Base-by-base conservation (phyloP, 2,797 vertebrate species). In the Miichthys miiuy region DNA sequence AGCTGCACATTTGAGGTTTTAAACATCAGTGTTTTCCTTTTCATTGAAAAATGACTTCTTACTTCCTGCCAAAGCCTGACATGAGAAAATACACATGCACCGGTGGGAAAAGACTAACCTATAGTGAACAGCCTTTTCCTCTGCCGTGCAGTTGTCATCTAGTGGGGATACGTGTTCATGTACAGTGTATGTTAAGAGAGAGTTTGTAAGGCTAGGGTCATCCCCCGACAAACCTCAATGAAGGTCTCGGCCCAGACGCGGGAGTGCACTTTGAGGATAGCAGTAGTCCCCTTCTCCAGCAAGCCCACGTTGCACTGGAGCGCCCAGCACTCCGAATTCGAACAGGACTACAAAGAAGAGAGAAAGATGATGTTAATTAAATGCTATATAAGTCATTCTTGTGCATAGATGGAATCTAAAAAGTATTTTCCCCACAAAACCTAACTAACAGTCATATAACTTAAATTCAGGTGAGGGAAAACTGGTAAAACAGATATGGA, bases 231-330 rank as follows among this genome's bases (percentile, higher is more conserved):
- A 88, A 98, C 97, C 95, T 96, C 95, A 2, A 89, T 90, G 86
- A 96, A 97, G 47, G 96, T 96, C 92, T 96, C 93, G 0, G 96
- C 96, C 96, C 96, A 96, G 84, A 98, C 62, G 3, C 94, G 96
- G 51, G 96, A 97, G 75, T 94, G 94, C 62, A 99, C 92, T 74
- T 93, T 95, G 58, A 99, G 92, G 77, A 95, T 96, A 9, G 94
- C 95, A 1, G 96, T 96, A 8, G 95, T 95, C 23, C 96, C 96
- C 48, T 93, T 95, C 77, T 96, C 94, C 87, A 98, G 85, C 7
- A 95, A 84, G 47, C 96, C 96, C 25, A 97, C 94, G 27, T 95
- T 94, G 84, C 97, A 99, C 66, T 87, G 93, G 18, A 99, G 86
- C 21, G 75, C 85, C 94, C 97, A 97, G 86, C 97, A 98, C 20